These are phyloP conservation scores for Rhodophaea formosa DNA, from an alignment of 2,888 invertebrate genomes.

Conservation along the genomic window DNA sequence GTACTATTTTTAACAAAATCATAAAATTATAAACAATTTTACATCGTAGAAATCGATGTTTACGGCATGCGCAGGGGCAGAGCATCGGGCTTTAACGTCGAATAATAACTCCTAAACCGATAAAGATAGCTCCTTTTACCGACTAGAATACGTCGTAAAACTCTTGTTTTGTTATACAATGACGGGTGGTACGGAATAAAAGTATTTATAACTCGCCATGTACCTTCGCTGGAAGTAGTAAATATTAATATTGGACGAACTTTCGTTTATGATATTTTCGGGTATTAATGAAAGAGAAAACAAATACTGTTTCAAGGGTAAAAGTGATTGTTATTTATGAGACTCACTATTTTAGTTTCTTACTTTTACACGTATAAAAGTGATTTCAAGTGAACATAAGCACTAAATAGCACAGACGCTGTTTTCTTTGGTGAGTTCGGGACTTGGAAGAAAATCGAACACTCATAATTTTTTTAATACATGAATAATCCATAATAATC, in stretches of 20 bases:
- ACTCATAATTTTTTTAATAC: too few relatives aligned
- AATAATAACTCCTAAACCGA: slow-evolving; percentile 44
- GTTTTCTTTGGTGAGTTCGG: too few relatives aligned
- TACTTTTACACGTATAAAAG: too few relatives aligned
- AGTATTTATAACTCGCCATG: slow-evolving; percentile 71
- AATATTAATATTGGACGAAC: slow-evolving; percentile 69
- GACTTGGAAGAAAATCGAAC: too few relatives aligned
- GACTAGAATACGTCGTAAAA: slow-evolving; percentile 52
- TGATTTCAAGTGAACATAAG: too few relatives aligned
- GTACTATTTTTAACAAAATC: not conserved
- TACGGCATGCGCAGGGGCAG: slow-evolving; percentile 39
- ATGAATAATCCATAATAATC: slow-evolving; percentile 19
- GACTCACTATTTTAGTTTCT: not conserved
- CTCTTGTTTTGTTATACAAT: slow-evolving; percentile 62
- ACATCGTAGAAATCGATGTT: slow-evolving; percentile 38
- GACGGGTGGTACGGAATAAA: slow-evolving; percentile 70
- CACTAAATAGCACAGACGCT: too few relatives aligned
- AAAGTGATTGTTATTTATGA: slow-evolving; percentile 28
- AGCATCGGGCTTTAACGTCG: slow-evolving; percentile 37
- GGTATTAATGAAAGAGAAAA: slow-evolving; percentile 43
- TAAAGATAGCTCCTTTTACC: slow-evolving; percentile 46
- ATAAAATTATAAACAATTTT: slow-evolving; percentile 29
- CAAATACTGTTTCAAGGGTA: slow-evolving; percentile 46
- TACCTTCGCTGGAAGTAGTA: slow-evolving; percentile 62
- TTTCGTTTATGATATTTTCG: slow-evolving; percentile 61